These are phyloP conservation scores for Threskiornis aethiopicus DNA, from an alignment of 2,797 vertebrate species.

Conservation along the genomic window DNA sequence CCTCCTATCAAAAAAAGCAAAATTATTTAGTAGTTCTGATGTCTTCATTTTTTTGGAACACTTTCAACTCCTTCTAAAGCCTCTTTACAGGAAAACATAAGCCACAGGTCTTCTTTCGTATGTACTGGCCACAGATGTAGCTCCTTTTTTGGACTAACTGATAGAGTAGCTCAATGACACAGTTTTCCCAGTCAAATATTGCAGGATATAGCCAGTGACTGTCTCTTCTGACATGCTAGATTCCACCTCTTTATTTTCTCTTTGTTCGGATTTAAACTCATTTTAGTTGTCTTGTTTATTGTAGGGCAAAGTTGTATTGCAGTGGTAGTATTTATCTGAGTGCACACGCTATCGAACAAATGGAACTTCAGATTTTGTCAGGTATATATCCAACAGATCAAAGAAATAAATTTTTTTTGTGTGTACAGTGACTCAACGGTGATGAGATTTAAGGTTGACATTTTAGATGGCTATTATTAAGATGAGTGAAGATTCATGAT, in stretches of 20 bases:
- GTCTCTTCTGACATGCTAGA: neutral
- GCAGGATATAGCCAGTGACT: neutral
- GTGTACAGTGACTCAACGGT: neutral
- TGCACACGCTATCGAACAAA: neutral
- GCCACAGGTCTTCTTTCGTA: neutral
- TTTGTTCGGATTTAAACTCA: neutral
- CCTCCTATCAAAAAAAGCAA: neutral
- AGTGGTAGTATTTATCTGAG: neutral
- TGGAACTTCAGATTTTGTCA: neutral
- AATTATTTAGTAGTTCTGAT: neutral
- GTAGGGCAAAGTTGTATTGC: neutral
- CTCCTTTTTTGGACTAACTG: neutral
- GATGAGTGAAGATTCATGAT: neutral
- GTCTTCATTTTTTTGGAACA: neutral
- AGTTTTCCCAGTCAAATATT: neutral
- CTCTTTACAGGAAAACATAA: neutral
- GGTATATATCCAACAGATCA: neutral
- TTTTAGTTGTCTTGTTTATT: neutral
- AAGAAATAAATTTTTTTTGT: neutral
- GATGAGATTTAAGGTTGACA: neutral
- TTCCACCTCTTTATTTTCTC: neutral
- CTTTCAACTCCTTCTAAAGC: neutral
- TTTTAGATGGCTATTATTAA: neutral
- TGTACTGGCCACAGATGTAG: neutral
- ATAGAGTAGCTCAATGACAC: neutral